A percentile compares a stretch with the other conserved stretches of the same genome.
phyloP scores from a whole-genome alignment of 1,140 invertebrate species.

The Macrocentrus cingulum region DNA sequence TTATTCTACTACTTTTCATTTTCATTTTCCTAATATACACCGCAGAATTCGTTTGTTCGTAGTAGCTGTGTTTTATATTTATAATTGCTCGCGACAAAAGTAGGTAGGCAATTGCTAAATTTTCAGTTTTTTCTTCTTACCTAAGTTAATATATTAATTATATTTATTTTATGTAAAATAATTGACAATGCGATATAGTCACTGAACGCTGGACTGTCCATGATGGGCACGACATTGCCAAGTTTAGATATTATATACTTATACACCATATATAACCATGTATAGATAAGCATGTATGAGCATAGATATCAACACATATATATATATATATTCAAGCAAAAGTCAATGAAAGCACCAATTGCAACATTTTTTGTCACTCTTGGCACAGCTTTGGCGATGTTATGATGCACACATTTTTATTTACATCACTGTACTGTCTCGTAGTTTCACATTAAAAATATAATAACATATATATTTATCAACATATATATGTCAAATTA shows the following conservation, averaged over 20 bases:
- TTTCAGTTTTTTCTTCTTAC: constrained; percentile 25
- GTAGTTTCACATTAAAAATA: constrained; percentile 14
- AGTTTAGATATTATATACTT: constrained; percentile 4
- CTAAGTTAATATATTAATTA: constrained; percentile 3
- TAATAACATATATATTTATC: too few species aligned
- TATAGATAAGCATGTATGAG: constrained; percentile 8
- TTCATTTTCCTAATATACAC: background rate
- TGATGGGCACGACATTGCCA: constrained; percentile 31
- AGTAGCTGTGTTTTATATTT: constrained; percentile 33
- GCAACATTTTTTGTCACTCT: constrained; percentile 8
- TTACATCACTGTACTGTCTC: constrained; percentile 13
- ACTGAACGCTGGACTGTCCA: constrained; percentile 51
- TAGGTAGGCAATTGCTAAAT: constrained; percentile 35
- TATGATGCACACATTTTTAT: constrained; percentile 22
- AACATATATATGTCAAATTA: constrained; percentile 6
- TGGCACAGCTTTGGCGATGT: constrained; percentile 26
- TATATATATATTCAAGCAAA: too few species aligned
- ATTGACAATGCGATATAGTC: constrained; percentile 20
- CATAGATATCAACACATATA: background rate
- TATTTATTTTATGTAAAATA: constrained; percentile 23
- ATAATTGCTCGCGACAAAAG: constrained; percentile 31
- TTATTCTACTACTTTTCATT: background rate
- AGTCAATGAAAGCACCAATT: constrained; percentile 2
- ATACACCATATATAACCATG: background rate
- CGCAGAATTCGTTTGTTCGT: constrained; percentile 22